Percentiles rank a stretch among this genome's conserved stretches.
Evolutionary conservation across 2,888 invertebrate species (phyloP).

Genomic region (Drosophila dives): DNA sequence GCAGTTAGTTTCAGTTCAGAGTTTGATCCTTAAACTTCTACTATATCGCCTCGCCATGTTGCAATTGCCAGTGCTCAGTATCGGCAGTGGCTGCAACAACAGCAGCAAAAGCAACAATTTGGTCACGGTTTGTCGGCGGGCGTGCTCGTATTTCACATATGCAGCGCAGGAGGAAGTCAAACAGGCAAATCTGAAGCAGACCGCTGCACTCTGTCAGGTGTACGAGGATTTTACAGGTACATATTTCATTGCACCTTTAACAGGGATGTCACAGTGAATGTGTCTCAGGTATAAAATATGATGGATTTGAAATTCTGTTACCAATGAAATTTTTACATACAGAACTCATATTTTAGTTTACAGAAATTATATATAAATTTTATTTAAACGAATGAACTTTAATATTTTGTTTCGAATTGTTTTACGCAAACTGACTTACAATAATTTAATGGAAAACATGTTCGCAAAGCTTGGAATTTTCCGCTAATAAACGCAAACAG

Average conservation of each 20-base stretch:
- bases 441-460: constrained; percentile 15
- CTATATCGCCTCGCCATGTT: constrained; percentile 48
- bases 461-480: constrained; percentile 15
- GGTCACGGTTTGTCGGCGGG: constrained; percentile 65
- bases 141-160: constrained; percentile 66
- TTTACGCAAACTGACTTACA: constrained; percentile 3
- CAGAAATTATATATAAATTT: neutral
- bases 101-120: constrained; percentile 38
- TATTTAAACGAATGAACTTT: neutral
- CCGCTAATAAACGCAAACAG: constrained; percentile 25
- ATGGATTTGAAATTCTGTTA: neutral
- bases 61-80: constrained; percentile 52
- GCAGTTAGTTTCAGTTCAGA: constrained; percentile 61
- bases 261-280: neutral
- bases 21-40: constrained; percentile 58
- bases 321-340: neutral
- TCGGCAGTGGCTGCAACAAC: constrained; percentile 15
- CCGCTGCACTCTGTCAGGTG: constrained; percentile 66
- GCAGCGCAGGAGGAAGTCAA: constrained; percentile 51
- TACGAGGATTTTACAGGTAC: constrained; percentile 77
- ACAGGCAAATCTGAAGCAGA: constrained; percentile 58
- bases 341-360: constrained; percentile 9
- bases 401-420: neutral
- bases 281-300: constrained; percentile 17
- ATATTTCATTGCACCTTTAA: constrained; percentile 12